Evolutionary conservation across 2,113 vertebrate genomes (phyloP).

Genomic region (Anoplopoma fimbria): DNA sequence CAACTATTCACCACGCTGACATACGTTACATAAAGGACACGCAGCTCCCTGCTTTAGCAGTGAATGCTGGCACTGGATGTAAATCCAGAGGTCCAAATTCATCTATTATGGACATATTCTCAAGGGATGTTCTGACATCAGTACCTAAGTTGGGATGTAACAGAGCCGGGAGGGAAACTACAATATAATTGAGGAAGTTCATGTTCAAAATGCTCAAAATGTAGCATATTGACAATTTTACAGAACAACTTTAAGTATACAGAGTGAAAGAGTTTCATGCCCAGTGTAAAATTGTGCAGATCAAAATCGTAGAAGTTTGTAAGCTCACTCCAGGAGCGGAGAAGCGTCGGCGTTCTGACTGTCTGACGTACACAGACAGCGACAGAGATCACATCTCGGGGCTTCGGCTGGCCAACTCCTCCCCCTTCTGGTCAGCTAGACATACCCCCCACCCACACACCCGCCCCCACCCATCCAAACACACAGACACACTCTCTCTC

Average conservation of each 20-base stretch:
- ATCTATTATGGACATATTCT: neutral
- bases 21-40: neutral
- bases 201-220: neutral
- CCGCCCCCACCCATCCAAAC: constrained; percentile 38
- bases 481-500: constrained; percentile 41
- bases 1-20: neutral
- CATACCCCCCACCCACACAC: constrained; percentile 41
- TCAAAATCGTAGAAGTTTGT: neutral
- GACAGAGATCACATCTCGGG: constrained; percentile 36
- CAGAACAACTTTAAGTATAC: neutral
- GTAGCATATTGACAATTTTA: neutral
- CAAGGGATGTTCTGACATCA: neutral
- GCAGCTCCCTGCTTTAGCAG: neutral
- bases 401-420: constrained; percentile 57
- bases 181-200: neutral
- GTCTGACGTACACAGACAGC: constrained; percentile 18
- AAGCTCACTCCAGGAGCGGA: neutral
- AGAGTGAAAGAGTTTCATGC: neutral
- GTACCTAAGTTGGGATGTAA: neutral
- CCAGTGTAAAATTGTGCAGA: neutral
- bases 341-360: neutral
- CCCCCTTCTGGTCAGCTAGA: constrained; percentile 68
- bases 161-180: neutral
- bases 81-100: neutral
- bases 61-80: too few species aligned